Conservation (phyloP, 2,113 vertebrate genomes). For the Lophotis ruficrista region DNA sequence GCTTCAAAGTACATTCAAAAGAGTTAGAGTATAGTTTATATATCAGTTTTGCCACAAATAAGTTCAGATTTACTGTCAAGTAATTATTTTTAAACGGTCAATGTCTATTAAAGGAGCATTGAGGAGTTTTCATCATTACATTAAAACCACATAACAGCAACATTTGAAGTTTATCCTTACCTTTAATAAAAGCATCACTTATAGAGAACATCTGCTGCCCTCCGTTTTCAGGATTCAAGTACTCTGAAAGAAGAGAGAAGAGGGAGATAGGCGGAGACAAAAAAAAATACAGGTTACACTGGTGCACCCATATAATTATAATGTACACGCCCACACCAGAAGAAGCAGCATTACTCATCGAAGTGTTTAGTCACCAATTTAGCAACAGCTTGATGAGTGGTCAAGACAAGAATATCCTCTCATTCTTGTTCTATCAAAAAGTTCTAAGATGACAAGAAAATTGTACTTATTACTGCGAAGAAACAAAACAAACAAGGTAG, state of each 20-base stretch:
- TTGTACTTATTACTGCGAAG: background rate
- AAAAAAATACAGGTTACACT: conserved; percentile 57
- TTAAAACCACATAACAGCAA: background rate
- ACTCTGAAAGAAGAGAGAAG: conserved; percentile 79
- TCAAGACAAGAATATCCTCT: conserved; percentile 47
- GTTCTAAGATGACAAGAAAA: background rate
- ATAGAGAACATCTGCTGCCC: conserved; percentile 93
- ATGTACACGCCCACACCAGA: conserved; percentile 66
- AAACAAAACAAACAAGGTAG: background rate
- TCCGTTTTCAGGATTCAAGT: conserved; percentile 90
- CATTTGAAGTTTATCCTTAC: conserved; percentile 69
- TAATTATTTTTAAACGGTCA: background rate
- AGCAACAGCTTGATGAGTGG: conserved; percentile 34
- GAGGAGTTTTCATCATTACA: background rate
- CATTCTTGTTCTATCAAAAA: conserved; percentile 28
- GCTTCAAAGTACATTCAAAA: background rate
- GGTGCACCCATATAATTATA: conserved; percentile 53
- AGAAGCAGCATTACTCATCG: conserved; percentile 52
- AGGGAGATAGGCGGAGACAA: conserved; percentile 62
- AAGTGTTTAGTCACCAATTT: conserved; percentile 46
- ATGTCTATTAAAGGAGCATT: background rate
- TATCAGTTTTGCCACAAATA: background rate
- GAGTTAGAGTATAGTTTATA: background rate
- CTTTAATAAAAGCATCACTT: conserved; percentile 98
- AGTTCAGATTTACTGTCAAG: background rate